Base-by-base conservation (phyloP, 2,888 invertebrate genomes). In the Netelia virgata region DNA sequence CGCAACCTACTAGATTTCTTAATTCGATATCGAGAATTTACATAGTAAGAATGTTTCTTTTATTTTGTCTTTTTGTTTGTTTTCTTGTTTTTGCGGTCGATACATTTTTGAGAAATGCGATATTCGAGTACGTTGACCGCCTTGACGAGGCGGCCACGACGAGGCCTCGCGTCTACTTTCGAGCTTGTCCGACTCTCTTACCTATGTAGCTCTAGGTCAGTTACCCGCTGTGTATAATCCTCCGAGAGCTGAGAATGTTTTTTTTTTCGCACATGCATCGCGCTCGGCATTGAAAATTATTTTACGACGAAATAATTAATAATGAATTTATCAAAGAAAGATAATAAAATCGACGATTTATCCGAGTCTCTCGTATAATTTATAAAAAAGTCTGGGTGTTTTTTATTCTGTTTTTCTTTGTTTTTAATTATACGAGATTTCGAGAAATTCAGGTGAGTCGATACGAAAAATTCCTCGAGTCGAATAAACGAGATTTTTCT, bases 171-270 rank as follows among this genome's bases (percentile, higher is more conserved):
- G 47, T 70, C 80, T 80, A 80, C 80, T 84, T 84, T 84, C 83
- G 80, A 84, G 76, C 72, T 72, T 76, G 80, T 72, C 59, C 80
- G 76, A 76, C 83, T 80, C 61, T 57, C 63, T 43, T 76, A 85
- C 80, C 69, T 70, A 86, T 81, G 81, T 87, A 88, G 85, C 86
- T 84, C 88, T 88, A 87, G 89, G 89, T 90, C 90, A 88, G 90
- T 89, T 89, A 89, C 89, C 88, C 86, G 89, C 82, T 84, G 82
- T 84, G 82, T 57, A 36, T n/a, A 55, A 73, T 66, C 75, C 61
- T 79, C 72, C 53, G 6, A 28, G 70, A 28, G 70, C 43, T 61
- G 79, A 61, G 53, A 68, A 76, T 80, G 73, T 69, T 61, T 74
- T 64, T 20, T 28, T 28, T 23, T 23, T 23, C 23, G 3, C 2